Base-by-base conservation (phyloP, 1,140 invertebrate species). In the Chrysoperla carnea region DNA sequence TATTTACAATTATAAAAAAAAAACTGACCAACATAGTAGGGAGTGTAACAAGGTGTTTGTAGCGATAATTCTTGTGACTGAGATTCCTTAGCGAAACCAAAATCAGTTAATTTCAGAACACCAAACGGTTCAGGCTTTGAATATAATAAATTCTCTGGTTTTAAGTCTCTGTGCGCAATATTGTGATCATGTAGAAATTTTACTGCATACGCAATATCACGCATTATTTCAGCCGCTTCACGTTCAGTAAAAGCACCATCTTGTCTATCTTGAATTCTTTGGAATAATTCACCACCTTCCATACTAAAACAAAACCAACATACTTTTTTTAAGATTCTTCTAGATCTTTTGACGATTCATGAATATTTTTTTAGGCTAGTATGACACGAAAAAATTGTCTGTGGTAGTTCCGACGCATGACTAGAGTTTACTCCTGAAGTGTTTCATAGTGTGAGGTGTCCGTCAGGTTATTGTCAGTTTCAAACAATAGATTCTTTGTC, bases 41-140 rank as follows among this genome's bases (percentile, higher is more conserved):
- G 94, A 8, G 94, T 99, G 57, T 97, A 99, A 62, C 94, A 98
- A 3, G 94, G 94, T 1, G 94, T 98, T 63, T 93, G 89, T 45
- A 99, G 64, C 0, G 85, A 81, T 52, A 90, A 83, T 46, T 86
- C 82, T 46, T 82, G 78, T n/a, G 73, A 70, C 45, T 79, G 67
- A 0, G 83, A 91, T 65, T 95, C 88, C 64, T 99, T 99, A n/a
- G 95, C 95, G 72, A 99, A 99, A n/a, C 95, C 95, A 69, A 98
- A 99, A 66, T 99, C 95, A 31, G 93, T 98, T 48, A 99, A 67
- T 67, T 98, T 99, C 35, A 98, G 72, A 47, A 86, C 70, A 27
- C 84, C 90, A 52, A 72, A 69, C 6, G 65, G 68, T 50, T 75
- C 72, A 62, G 59, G 53, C 49, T 72, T 77, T 0, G 82, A 83